Conservation (phyloP, 1,140 invertebrate species). For the Chlorops oryzae region DNA sequence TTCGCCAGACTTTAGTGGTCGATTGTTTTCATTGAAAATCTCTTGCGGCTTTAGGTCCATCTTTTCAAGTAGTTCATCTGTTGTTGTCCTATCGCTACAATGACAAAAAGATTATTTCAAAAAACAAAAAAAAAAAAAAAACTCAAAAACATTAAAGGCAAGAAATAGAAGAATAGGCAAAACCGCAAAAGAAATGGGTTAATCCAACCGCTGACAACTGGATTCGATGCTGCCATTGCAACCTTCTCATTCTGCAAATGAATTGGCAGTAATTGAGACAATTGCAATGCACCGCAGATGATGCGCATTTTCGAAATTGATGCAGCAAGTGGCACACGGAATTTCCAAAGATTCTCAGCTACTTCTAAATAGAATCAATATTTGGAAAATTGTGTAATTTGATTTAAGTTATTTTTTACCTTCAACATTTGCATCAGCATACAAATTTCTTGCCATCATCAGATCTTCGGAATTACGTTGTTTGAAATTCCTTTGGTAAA, state of each 20-base stretch:
- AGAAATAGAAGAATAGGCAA: constrained; percentile 2
- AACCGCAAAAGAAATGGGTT: constrained; percentile 65
- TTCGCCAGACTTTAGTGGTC: constrained; percentile 49
- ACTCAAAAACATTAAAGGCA: background rate
- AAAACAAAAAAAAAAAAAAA: background rate
- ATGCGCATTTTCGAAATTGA: constrained; percentile 65
- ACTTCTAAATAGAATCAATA: constrained; percentile 35
- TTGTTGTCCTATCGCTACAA: constrained; percentile 31
- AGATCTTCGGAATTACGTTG: constrained; percentile 43
- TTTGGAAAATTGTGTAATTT: background rate
- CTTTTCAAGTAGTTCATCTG: constrained; percentile 25
- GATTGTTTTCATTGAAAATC: constrained; percentile 29
- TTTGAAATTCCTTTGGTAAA: constrained; percentile 56
- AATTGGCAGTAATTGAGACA: constrained; percentile 60
- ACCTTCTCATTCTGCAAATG: constrained; percentile 63
- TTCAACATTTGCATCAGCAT: constrained; percentile 48
- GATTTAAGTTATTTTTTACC: constrained; percentile 18
- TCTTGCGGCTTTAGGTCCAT: constrained; percentile 40
- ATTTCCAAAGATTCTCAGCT: constrained; percentile 57
- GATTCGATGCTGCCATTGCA: constrained; percentile 53
- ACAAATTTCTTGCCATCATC: constrained; percentile 42
- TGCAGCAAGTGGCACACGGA: constrained; percentile 61
- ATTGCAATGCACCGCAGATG: constrained; percentile 58
- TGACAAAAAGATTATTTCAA: background rate
- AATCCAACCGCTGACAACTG: constrained; percentile 66